Evolutionary conservation across 2,797 vertebrate genomes (phyloP), one percentile per base, ranked within the genome.

Genomic region (Rachycentron canadum): DNA sequence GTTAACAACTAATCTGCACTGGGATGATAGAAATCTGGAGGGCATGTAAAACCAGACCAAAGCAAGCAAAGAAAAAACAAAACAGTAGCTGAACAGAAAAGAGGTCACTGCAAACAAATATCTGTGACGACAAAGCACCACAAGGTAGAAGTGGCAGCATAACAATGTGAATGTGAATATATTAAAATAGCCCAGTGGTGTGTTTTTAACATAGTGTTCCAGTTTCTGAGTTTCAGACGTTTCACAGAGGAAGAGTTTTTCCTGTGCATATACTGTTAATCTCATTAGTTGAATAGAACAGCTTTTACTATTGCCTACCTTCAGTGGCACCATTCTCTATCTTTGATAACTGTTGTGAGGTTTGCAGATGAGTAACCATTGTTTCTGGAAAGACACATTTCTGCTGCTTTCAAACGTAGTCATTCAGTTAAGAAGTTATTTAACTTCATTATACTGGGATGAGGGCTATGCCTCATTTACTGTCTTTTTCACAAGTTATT

Each of bases 241-340:
- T 57, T 72, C 65, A 52, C 65, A 55, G 17, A 56, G 56, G 47
- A 41, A 74, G 13, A 52, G 21, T 40, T 64, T 73, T 55, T n/a
- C 34, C 73, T 50, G 13, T 50, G 9, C 25, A n/a, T 41, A 23
- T 47, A 50, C 10, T n/a, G 56, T 10, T 65, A 16, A 65, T 65
- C 47, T 30, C 26, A 58, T 3, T 34, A 21, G 23, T 14, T 50
- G 30, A 40, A 40, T 28, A 57, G 25, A 13, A 50, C 4, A 59
- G 36, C 52, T 52, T 41, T 41, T 17, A 26, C 26, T 26, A 2
- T 19, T 19, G 16, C 41, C 17, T 45, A 19, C 5, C 10, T 21
- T 14, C 26, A 23, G 2, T 40, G 9, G 5, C 8, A 25, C 36
- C 25, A 26, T 41, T 40, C 64, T 25, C 25, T 57, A 13, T 38